Percentiles rank a stretch among this genome's conserved stretches.
Conservation (phyloP, 2,113 vertebrate genomes). For the Microtus richardsoni region DNA sequence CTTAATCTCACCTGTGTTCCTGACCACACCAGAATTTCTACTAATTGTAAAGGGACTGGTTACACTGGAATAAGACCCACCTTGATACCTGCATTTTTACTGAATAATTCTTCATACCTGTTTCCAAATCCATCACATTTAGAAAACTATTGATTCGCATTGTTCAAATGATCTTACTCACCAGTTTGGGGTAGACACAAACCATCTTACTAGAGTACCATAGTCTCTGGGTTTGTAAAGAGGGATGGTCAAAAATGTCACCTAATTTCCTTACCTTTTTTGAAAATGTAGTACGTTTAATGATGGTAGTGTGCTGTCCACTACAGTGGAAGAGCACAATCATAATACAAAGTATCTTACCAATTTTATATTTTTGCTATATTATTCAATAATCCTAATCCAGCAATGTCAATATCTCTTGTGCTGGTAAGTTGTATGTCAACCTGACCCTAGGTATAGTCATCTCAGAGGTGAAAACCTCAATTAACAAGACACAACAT, state of each 20-base stretch:
- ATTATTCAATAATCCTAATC: no score
- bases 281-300: neutral
- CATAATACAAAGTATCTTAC: neutral
- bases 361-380: no score
- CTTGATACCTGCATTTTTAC: neutral
- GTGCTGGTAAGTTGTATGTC: neutral
- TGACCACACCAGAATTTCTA: neutral
- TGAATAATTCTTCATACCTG: neutral
- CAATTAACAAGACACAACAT: neutral
- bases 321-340: neutral
- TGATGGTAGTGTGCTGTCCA: neutral
- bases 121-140: neutral
- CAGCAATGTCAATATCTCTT: neutral
- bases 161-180: neutral
- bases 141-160: neutral
- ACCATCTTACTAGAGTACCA: accelerated
- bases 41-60: neutral
- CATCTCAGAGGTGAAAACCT: neutral
- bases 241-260: neutral
- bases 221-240: neutral
- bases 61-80: no score
- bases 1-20: neutral
- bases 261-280: neutral
- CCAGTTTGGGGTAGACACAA: neutral
- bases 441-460: neutral